Evolutionary conservation across 2,888 invertebrate genomes (phyloP), one percentile per base, ranked within the genome.

Genomic region (Timema podura): DNA sequence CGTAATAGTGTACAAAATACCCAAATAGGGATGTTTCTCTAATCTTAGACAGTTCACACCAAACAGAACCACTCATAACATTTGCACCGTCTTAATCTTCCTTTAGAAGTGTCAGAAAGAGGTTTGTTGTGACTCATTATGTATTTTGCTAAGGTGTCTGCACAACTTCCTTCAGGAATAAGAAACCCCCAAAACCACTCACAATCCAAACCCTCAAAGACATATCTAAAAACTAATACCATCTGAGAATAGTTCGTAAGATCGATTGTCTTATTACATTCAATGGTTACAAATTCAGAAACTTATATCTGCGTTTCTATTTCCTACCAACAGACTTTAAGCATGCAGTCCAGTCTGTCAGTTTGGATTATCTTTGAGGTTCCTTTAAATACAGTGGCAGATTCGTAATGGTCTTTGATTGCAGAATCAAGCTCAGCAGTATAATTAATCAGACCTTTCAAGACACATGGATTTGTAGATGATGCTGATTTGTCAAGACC

Each of bases 281-380:
- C 54, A 10, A 54, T 10, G 6, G 11, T 16, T 16, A 54, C 54
- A 54, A 54, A 54, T 54, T 54, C 54, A 54, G 54, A 54, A 16
- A 16, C 54, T 7, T 5, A 7, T 54, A 54, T 54, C 54, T 54
- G 54, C 54, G 13, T 54, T 54, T 54, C n/a, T 15, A 54, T 5
- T 54, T 54, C 11, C 5, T 54, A 6, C 54, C 54, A 7, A 16
- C 16, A 10, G 6, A 54, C 54, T 15, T 10, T 7, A 7, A 7
- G 54, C 49, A 49, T 49, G 49, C 49, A 49, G 49, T 49, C 49
- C 49, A 49, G 10, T 54, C n/a, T n/a, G n/a, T n/a, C n/a, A 54
- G 13, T 54, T 10, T 5, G 54, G 13, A 54, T 54, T 54, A 10
- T 6, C 16, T 54, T 7, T 7, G 54, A 6, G 13, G 10, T 54